A percentile compares a stretch with the other conserved stretches of the same genome.
Conservation (phyloP, 2,888 invertebrate genomes). For the Nomada ferruginata region DNA sequence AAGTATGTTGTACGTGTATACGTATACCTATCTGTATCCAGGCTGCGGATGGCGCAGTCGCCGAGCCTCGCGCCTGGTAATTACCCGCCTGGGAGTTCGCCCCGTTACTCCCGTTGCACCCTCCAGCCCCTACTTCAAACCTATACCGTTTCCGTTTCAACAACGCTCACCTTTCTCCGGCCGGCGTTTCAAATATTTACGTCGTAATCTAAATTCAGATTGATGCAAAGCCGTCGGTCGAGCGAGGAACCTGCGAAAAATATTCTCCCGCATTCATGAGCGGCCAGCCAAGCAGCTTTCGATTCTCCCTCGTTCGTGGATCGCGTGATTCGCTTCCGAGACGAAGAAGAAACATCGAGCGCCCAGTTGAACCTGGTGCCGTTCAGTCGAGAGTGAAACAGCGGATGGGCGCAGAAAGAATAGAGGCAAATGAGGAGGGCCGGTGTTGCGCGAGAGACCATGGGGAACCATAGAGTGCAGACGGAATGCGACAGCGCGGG, state of each 20-base stretch:
- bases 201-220: constrained; percentile 58
- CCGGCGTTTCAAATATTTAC: constrained; percentile 43
- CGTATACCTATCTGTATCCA: constrained; percentile 25
- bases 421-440: neutral
- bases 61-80: constrained; percentile 51
- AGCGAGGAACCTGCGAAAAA: constrained; percentile 7
- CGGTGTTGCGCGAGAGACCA: neutral
- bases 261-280: neutral
- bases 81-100: constrained; percentile 63
- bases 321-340: neutral
- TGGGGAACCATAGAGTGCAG: constrained; percentile 21
- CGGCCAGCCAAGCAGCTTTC: too few species aligned
- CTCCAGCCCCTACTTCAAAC: neutral
- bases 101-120: constrained; percentile 50
- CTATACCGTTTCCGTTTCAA: constrained; percentile 7
- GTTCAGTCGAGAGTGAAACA: neutral
- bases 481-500: constrained; percentile 23
- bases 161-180: neutral
- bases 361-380: too few species aligned
- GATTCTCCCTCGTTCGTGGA: neutral
- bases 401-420: neutral
- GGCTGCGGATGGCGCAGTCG: neutral
- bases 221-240: constrained; percentile 26
- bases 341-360: constrained; percentile 8
- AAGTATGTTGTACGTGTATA: neutral